These are phyloP conservation scores for Sterrhoptilus dennistouni DNA, from an alignment of 2,113 vertebrate species.

Conservation along the genomic window DNA sequence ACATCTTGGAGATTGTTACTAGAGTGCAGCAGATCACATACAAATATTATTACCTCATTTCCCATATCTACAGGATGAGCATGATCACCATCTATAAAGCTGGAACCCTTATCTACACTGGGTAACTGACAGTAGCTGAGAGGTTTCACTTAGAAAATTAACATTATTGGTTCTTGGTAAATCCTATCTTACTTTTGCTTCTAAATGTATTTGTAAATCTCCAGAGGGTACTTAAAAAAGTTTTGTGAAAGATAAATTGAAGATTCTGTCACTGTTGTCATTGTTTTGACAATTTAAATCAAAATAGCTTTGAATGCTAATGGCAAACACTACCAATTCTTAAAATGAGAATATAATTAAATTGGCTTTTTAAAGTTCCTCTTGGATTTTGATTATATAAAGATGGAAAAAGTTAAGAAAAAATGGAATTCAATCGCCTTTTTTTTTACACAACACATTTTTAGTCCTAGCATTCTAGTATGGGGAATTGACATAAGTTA, in stretches of 20 bases:
- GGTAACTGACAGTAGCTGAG: background rate
- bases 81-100: background rate
- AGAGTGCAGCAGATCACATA: background rate
- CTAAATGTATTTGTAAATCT: background rate
- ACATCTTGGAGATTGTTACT: background rate
- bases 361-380: background rate
- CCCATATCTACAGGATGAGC: background rate
- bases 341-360: background rate
- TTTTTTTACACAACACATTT: accelerated
- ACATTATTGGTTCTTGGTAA: background rate
- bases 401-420: background rate
- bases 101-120: background rate
- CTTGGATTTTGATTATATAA: background rate
- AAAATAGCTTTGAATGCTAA: background rate
- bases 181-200: background rate
- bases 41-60: background rate
- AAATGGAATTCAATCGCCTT: background rate
- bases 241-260: background rate
- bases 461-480: background rate
- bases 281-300: background rate
- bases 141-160: background rate
- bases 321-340: background rate
- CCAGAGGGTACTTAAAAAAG: background rate
- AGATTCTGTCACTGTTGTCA: background rate
- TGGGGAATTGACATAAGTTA: background rate